phyloP scores from a whole-genome alignment of 37 sponge, comb jelly and placozoan genomes.

The Diacarnus erythraeanus region DNA sequence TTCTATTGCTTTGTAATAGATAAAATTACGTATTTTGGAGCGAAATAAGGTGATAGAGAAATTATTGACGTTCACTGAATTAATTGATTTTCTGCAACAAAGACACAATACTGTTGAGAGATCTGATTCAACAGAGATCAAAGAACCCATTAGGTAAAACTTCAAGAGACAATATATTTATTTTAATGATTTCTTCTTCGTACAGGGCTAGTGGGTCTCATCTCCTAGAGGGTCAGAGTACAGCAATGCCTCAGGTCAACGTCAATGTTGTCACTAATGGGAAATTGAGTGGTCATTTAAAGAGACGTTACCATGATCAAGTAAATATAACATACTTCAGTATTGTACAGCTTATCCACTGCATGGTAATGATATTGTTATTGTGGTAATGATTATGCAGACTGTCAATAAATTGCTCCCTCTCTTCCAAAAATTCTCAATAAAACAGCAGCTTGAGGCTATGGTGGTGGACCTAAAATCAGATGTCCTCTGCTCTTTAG shows the following conservation, averaged over 20 bases:
- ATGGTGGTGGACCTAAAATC: constrained; percentile 65
- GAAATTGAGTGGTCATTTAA: constrained; percentile 56
- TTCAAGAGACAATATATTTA: not conserved
- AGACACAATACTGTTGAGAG: constrained; percentile 36
- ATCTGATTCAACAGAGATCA: constrained; percentile 29
- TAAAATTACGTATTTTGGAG: constrained; percentile 37
- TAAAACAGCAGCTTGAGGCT: constrained; percentile 50
- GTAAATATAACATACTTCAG: constrained; percentile 34
- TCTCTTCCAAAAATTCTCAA: constrained; percentile 36
- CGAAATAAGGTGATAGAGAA: constrained; percentile 49
- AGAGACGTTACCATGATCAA: constrained; percentile 65
- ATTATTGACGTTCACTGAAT: constrained; percentile 13
- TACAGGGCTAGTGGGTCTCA: constrained; percentile 12
- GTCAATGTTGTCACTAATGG: constrained; percentile 34
- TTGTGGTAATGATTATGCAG: too few species aligned
- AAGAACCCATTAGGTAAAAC: constrained; percentile 4
- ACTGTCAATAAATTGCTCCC: constrained; percentile 45
- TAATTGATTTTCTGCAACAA: constrained; percentile 37
- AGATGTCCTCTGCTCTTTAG: constrained; percentile 52
- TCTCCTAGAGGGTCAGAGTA: constrained; percentile 17
- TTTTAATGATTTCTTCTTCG: not conserved
- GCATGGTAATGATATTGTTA: too few species aligned
- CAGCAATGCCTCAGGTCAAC: constrained; percentile 26
- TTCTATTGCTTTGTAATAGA: not conserved
- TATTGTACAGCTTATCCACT: too few species aligned